Evolutionary conservation across 2,888 invertebrate species (phyloP).

Genomic region (Microdon myrmicae): DNA sequence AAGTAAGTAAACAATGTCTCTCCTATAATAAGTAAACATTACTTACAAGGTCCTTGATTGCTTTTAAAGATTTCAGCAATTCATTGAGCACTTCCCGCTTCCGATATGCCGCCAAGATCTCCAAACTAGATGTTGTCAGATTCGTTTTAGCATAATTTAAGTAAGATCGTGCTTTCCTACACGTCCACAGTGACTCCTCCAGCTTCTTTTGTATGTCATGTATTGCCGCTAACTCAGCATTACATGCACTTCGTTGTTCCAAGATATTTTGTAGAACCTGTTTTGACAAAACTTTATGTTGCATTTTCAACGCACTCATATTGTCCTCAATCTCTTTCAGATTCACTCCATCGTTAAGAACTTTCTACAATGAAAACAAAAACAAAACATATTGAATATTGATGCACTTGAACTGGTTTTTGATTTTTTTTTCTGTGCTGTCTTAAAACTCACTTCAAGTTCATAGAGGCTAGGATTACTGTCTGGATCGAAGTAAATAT

Average conservation of each 20-base stretch:
- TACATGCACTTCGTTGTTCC: constrained; percentile 89
- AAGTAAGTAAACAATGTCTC: constrained; percentile 37
- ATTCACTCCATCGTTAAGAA: constrained; percentile 61
- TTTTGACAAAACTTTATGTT: constrained; percentile 82
- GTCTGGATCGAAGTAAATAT: constrained; percentile 62
- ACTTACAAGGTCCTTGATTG: constrained; percentile 77
- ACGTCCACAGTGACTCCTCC: constrained; percentile 75
- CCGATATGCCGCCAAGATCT: constrained; percentile 90
- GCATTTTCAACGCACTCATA: constrained; percentile 62
- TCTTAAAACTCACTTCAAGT: constrained; percentile 58
- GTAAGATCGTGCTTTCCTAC: constrained; percentile 77
- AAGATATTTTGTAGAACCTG: constrained; percentile 92
- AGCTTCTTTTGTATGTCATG: constrained; percentile 77
- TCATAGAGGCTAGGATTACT: constrained; percentile 63
- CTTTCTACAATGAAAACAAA: constrained; percentile 60
- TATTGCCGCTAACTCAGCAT: constrained; percentile 83
- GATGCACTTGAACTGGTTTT: constrained; percentile 33
- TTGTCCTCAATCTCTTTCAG: constrained; percentile 61
- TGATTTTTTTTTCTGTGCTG: background rate
- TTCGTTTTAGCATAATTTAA: constrained; percentile 82
- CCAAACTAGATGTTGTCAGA: constrained; percentile 85
- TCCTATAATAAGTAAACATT: background rate
- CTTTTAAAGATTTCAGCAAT: constrained; percentile 81
- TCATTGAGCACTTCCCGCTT: constrained; percentile 86
- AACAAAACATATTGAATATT: constrained; percentile 1